phyloP scores from a whole-genome alignment of 2,113 vertebrate species.

The Peromyscus leucopus region DNA sequence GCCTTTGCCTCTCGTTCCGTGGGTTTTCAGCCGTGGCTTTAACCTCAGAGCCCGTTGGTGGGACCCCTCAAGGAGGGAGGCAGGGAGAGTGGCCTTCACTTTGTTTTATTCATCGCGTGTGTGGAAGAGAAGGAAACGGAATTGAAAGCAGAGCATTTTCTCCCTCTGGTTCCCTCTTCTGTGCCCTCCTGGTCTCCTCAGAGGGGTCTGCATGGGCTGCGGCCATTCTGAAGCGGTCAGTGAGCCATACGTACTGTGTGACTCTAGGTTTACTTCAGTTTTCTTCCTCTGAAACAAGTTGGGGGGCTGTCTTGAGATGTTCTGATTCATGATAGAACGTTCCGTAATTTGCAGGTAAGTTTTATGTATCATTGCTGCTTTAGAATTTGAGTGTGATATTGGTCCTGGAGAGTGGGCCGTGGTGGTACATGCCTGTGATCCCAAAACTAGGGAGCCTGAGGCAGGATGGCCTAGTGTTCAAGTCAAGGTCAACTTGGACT shows the following conservation, averaged over 20 bases:
- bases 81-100: too few relatives aligned
- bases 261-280: not conserved
- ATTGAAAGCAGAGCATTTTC: not conserved
- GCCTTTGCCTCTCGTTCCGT: not conserved
- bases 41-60: not conserved
- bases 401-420: not conserved
- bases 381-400: not conserved
- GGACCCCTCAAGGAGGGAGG: too few relatives aligned
- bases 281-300: not conserved
- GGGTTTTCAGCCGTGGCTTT: not conserved
- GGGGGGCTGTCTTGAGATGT: not conserved
- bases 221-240: not conserved
- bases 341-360: not conserved
- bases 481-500: not conserved
- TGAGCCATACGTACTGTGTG: too few relatives aligned
- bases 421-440: not conserved
- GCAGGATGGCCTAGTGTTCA: not conserved
- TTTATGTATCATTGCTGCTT: not conserved
- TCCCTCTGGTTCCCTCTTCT: not conserved
- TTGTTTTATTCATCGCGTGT: not conserved
- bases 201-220: not conserved
- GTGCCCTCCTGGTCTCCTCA: not conserved
- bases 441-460: not conserved
- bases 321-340: not conserved
- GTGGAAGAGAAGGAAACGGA: not conserved